phyloP scores from a whole-genome alignment of 2,888 invertebrate species.

The Cephonodes hylas region DNA sequence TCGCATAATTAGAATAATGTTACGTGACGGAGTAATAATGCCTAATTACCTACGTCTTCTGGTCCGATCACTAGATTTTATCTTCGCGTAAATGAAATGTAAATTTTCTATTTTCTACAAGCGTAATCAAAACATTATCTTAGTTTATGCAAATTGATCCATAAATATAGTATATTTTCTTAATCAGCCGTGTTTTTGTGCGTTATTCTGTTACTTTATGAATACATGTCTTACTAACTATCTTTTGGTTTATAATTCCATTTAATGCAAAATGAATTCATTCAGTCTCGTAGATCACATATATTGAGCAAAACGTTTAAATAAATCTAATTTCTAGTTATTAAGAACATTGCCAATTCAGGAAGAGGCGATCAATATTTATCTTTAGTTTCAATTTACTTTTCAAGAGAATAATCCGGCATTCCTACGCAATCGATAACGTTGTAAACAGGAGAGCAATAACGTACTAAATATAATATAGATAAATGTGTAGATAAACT shows the following conservation, averaged over 20 bases:
- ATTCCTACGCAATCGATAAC: neutral
- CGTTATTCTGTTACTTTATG: no score
- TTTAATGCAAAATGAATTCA: no score
- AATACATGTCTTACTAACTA: no score
- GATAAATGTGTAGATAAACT: neutral
- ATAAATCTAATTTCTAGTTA: no score
- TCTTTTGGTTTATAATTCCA: no score
- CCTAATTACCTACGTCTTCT: constrained; percentile 7
- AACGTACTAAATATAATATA: neutral
- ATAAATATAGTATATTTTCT: neutral
- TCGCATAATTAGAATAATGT: constrained; percentile 9
- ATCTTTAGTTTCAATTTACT: neutral
- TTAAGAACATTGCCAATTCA: no score
- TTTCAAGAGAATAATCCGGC: neutral
- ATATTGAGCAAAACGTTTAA: no score
- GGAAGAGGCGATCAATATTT: neutral
- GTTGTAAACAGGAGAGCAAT: neutral
- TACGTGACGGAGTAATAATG: constrained; percentile 13
- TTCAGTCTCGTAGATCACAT: no score
- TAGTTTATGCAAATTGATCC: neutral
- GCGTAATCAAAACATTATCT: neutral
- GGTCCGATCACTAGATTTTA: neutral
- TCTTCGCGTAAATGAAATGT: neutral
- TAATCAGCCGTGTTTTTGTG: no score
- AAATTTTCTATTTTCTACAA: neutral